Evolutionary conservation across 2,797 vertebrate genomes (phyloP).

Genomic region (Alauda arvensis): DNA sequence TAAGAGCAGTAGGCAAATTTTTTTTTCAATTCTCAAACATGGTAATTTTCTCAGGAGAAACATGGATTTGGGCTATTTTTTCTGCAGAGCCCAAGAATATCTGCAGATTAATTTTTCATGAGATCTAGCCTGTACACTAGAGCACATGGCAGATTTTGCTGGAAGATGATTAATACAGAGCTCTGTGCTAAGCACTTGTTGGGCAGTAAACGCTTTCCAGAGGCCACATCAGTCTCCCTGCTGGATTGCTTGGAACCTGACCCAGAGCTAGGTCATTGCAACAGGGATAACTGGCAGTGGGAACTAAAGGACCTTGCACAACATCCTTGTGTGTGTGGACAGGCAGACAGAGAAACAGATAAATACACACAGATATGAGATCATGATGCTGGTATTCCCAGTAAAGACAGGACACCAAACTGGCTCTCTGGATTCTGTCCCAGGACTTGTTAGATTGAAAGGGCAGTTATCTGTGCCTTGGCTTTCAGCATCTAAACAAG

Average conservation of each 20-base stretch:
- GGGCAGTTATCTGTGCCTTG: neutral
- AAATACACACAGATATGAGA: neutral
- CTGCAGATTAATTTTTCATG: constrained; percentile 19
- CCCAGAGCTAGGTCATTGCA: neutral
- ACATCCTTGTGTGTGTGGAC: too few species aligned
- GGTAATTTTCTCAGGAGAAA: neutral
- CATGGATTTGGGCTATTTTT: neutral
- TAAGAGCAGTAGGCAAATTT: neutral
- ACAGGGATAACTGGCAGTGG: neutral
- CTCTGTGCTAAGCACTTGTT: neutral
- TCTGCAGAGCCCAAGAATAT: neutral
- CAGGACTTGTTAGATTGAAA: neutral
- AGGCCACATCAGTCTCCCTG: neutral
- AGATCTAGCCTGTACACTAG: neutral
- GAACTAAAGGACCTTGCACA: neutral
- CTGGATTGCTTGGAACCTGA: neutral
- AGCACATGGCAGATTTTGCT: neutral
- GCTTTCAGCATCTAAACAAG: neutral
- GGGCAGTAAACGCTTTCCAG: neutral
- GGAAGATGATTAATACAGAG: neutral
- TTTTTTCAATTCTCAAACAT: neutral
- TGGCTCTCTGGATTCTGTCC: neutral
- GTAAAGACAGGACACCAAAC: neutral
- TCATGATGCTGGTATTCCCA: neutral
- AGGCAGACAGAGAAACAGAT: fast-evolving